Evolutionary conservation across 1,140 invertebrate genomes (phyloP), one percentile per base, ranked within the genome.

Genomic region (Matsumurasca onukii): DNA sequence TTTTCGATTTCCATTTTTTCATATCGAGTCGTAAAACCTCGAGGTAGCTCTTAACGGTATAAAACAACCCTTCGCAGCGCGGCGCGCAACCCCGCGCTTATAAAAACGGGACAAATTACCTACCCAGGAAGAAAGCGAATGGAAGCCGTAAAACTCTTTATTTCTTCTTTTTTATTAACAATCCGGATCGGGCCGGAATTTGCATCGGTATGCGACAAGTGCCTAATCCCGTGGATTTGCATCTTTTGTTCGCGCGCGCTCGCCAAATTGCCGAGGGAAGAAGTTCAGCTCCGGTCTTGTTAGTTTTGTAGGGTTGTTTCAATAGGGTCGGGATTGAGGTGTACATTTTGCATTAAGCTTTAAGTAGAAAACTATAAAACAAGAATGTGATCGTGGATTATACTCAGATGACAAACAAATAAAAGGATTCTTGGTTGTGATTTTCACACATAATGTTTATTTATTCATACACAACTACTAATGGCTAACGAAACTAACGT

Each of bases 81-180:
- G 17, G 17, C 34, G 5, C 34, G 55, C 24, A 59, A 29, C 3
- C 55, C 24, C 55, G 13, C 55, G 15, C 55, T 59, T 59, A 27
- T 27, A 59, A 39, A 39, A 59, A 59, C 55, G 24, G 25, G 30
- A 59, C 55, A 59, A 59, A 59, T 59, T 59, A 59, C 55, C 55
- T 59, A 13, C 55, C 30, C 55, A 29, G 55, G 25, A 29, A 5
- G 34, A 12, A 59, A 27, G 24, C 25, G 55, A 59, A 59, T 59
- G 25, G 30, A 59, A 59, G 24, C 24, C n/a, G 30, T 59, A 59
- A 59, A 59, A 9, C 55, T 59, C 55, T 59, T 59, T 59, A 59
- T 59, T 59, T 59, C 55, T 59, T 24, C 49, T 59, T 59, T 59
- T 59, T 59, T 59, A 59, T 59, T 59, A 59, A 59, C 55, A 59